These are phyloP conservation scores for Euleptes europaea DNA, from an alignment of 2,113 vertebrate genomes.

Conservation along the genomic window DNA sequence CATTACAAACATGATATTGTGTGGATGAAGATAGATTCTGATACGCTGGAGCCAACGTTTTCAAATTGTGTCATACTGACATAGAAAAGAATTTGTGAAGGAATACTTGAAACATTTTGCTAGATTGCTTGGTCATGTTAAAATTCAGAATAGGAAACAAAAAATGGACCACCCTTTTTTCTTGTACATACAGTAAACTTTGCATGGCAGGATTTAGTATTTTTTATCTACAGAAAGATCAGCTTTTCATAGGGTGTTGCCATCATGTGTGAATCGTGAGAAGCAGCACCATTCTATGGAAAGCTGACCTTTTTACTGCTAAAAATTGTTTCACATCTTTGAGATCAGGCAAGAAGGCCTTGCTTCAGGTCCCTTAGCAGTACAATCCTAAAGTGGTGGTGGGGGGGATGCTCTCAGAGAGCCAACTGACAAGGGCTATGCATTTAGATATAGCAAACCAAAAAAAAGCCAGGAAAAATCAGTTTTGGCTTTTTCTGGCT, in stretches of 20 bases:
- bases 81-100: constrained; percentile 27
- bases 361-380: too few relatives aligned
- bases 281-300: background rate
- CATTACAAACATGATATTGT: constrained; percentile 42
- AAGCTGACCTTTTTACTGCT: too few relatives aligned
- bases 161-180: background rate
- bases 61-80: constrained; percentile 34
- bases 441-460: too few relatives aligned
- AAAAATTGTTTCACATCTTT: too few relatives aligned
- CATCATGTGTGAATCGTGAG: background rate
- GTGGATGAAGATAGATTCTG: constrained; percentile 37
- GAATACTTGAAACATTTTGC: background rate
- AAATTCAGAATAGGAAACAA: background rate
- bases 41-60: constrained; percentile 47
- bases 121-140: background rate
- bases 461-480: too few relatives aligned
- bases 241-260: background rate
- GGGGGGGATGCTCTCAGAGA: too few relatives aligned
- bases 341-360: too few relatives aligned
- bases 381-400: too few relatives aligned
- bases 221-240: background rate
- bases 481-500: too few relatives aligned
- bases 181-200: background rate
- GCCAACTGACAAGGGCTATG: too few relatives aligned
- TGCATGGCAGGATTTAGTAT: background rate